These are phyloP conservation scores for Ceratosolen solmsi DNA, from an alignment of 1,140 invertebrate species.

Conservation along the genomic window DNA sequence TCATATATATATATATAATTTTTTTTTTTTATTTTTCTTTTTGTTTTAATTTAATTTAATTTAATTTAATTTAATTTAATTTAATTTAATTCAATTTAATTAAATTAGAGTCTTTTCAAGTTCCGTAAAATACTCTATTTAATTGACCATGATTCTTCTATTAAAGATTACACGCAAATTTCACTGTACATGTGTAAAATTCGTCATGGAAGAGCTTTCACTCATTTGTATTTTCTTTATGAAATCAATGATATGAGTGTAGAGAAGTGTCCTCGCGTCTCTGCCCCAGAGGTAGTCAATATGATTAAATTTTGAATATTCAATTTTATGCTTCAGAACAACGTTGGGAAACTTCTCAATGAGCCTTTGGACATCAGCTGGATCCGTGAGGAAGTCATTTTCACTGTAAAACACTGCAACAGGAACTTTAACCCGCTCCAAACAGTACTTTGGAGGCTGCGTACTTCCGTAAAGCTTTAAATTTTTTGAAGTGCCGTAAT, in stretches of 20 bases:
- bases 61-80: too few relatives aligned
- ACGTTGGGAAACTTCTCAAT: conserved; percentile 74
- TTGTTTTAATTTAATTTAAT: too few relatives aligned
- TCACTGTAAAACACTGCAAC: conserved; percentile 82
- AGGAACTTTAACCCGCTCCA: conserved; percentile 73
- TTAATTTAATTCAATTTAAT: too few relatives aligned
- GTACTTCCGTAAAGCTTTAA: conserved; percentile 70
- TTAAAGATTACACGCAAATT: conserved; percentile 20
- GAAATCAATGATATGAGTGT: conserved; percentile 63
- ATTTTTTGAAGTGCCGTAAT: conserved; percentile 73
- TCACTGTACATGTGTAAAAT: conserved; percentile 31
- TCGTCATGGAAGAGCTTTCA: conserved; percentile 43
- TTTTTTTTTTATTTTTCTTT: too few relatives aligned
- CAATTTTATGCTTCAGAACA: conserved; percentile 63
- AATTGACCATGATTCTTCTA: conserved; percentile 23
- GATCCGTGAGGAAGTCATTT: conserved; percentile 81
- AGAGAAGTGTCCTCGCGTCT: conserved; percentile 67
- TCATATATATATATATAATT: too few relatives aligned
- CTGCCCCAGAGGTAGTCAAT: conserved; percentile 73
- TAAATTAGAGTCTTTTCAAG: neutral
- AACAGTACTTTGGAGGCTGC: conserved; percentile 72
- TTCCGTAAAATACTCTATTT: conserved; percentile 26
- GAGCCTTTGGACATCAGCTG: conserved; percentile 76
- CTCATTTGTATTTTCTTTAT: conserved; percentile 50
- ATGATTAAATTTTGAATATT: conserved; percentile 71